Evolutionary conservation across 1,140 invertebrate genomes (phyloP).

Genomic region (Macrobrachium nipponense): DNA sequence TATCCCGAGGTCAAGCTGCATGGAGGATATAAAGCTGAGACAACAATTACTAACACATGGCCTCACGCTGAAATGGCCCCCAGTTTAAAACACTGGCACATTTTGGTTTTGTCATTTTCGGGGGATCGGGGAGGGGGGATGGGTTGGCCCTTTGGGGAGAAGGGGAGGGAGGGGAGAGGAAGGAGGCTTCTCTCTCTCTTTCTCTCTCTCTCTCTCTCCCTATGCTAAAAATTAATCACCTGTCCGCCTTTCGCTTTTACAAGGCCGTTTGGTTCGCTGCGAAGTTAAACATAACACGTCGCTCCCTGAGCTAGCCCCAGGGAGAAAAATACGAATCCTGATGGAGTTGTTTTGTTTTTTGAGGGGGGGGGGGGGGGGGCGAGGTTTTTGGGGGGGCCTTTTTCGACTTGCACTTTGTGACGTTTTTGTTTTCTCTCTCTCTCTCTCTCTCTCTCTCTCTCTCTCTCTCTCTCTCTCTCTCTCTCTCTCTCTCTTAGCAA

Average conservation of each 20-base stretch:
- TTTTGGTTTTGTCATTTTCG: slow-evolving; percentile 4
- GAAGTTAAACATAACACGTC: no score
- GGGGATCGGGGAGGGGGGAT: neutral
- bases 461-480: neutral
- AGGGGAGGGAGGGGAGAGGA: neutral
- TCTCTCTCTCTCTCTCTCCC: no score
- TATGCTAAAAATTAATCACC: no score
- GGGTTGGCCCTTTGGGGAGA: neutral
- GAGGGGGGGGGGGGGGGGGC: no score
- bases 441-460: neutral
- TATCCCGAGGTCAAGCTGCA: slow-evolving; percentile 9
- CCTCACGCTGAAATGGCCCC: neutral
- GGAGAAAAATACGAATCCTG: no score
- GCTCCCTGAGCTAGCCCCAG: no score
- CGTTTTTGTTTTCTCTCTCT: neutral
- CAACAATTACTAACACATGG: slow-evolving; percentile 21
- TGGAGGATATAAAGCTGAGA: slow-evolving; percentile 1
- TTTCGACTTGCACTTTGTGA: neutral
- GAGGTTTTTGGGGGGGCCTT: neutral
- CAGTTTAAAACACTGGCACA: slow-evolving; percentile 6
- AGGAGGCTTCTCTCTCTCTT: no score
- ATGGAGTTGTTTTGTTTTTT: neutral
- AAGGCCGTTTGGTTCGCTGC: no score
- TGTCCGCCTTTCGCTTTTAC: no score
- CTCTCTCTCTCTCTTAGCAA: no score